Base-by-base conservation (phyloP, 2,888 invertebrate species). In the Sclerodermus sp. region DNA sequence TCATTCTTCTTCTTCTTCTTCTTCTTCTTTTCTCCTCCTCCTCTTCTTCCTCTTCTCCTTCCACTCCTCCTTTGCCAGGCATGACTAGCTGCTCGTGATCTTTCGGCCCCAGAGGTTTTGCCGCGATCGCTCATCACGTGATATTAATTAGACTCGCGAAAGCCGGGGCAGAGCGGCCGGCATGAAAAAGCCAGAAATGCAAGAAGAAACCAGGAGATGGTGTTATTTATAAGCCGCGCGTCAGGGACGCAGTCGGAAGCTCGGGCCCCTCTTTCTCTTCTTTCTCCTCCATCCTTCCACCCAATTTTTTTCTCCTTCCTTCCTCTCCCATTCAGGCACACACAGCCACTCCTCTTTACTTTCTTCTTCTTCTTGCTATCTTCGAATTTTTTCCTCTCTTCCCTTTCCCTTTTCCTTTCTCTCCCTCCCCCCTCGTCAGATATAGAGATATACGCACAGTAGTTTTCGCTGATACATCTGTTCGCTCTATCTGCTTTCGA, bases 91-190 rank as follows among this genome's bases (percentile, higher is more conserved):
- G 40, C 42, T 34, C 34, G 47, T 37, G 47, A 56, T 56, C 56
- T 51, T 49, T 51, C 52, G 51, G 49, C 47, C 52, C 40, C 45
- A 53, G 49, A 58, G 65, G 66, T 71, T 71, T 70, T 70, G 71
- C 73, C 60, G 37, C 70, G 70, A 73, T 69, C 66, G 69, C 67
- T 72, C 71, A 70, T 75, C 76, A 73, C 69, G 71, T 73, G 75
- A 72, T 76, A 72, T 76, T 77, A 76, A 77, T 77, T 77, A 76
- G 71, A 67, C 70, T 58, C 64, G 68, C 53, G 47, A 52, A 18
- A 13, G 42, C 38, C 45, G 42, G 51, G 47, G 40, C 45, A 34
- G 29, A 42, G 41, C n/a, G 38, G 34, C 12, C 16, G 37, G 34
- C 34, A 12, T 13, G 68, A 71, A 71, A 70, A 68, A 65, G 57